A percentile compares a stretch with the other conserved stretches of the same genome.
Conservation (phyloP, 2,888 invertebrate genomes). For the Hartigia nigra region DNA sequence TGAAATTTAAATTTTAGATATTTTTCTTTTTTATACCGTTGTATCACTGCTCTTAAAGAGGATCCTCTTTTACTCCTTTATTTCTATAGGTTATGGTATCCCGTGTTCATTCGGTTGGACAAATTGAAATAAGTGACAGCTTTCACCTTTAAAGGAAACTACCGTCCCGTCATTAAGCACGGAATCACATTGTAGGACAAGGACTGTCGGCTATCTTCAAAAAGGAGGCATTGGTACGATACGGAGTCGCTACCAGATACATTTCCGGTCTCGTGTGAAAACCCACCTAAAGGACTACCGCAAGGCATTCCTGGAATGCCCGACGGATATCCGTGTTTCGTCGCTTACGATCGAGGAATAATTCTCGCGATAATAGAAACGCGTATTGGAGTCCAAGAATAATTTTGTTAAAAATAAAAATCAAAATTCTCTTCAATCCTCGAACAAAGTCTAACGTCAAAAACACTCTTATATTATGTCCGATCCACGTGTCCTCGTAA, state of each 20-base stretch:
- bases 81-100: background rate
- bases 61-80: background rate
- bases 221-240: background rate
- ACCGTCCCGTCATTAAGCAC: background rate
- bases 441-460: background rate
- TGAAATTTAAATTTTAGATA: background rate
- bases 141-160: background rate
- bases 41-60: background rate
- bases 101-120: background rate
- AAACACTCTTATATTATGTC: background rate
- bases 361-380: background rate
- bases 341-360: background rate
- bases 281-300: background rate
- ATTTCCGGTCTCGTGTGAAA: background rate
- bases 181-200: background rate
- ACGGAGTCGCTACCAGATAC: background rate
- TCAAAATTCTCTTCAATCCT: background rate
- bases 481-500: background rate
- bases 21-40: background rate
- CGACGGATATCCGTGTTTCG: conserved; percentile 3
- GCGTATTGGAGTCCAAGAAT: background rate
- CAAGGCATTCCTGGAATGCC: background rate
- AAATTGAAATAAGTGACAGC: background rate
- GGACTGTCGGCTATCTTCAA: background rate
- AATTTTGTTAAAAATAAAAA: background rate